A percentile compares a stretch with the other conserved stretches of the same genome.
phyloP scores from a whole-genome alignment of 2,888 invertebrate species.

The Timandra comae region DNA sequence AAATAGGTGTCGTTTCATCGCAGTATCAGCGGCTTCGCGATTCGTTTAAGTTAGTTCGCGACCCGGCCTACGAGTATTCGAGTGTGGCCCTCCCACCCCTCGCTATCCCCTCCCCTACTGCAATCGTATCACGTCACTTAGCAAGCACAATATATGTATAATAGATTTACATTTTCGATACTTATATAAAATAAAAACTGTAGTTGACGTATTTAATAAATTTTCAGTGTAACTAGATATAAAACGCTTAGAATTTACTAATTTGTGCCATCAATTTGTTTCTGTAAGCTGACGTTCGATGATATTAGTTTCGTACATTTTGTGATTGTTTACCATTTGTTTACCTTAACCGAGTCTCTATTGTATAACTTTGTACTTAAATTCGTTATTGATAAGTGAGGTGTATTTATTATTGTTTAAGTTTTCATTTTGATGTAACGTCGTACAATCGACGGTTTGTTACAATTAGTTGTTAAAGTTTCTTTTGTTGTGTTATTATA shows the following conservation, averaged over 20 bases:
- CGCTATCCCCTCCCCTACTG: constrained; percentile 1
- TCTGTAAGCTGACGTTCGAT: too few relatives aligned
- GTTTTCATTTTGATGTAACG: too few relatives aligned
- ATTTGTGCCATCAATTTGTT: constrained; percentile 8
- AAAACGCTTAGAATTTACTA: constrained; percentile 3
- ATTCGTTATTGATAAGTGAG: too few relatives aligned
- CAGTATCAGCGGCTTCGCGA: constrained; percentile 14
- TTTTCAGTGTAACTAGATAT: neutral
- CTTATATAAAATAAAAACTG: constrained; percentile 2
- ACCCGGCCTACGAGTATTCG: constrained; percentile 55
- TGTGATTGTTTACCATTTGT: too few relatives aligned
- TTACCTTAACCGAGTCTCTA: too few relatives aligned
- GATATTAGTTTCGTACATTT: too few relatives aligned
- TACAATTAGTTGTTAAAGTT: too few relatives aligned
- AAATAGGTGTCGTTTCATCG: too few relatives aligned
- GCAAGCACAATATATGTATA: constrained; percentile 1
- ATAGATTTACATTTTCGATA: constrained; percentile 1
- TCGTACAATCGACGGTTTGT: too few relatives aligned
- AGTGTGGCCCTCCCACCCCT: constrained; percentile 13
- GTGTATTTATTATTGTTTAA: too few relatives aligned
- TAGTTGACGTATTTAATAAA: neutral
- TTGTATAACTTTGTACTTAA: too few relatives aligned
- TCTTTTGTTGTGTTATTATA: constrained; percentile 28
- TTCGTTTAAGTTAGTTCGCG: constrained; percentile 28
- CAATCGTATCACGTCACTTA: constrained; percentile 1